Conservation (phyloP, 2,888 invertebrate species). For the Drosophila mayaguana region DNA sequence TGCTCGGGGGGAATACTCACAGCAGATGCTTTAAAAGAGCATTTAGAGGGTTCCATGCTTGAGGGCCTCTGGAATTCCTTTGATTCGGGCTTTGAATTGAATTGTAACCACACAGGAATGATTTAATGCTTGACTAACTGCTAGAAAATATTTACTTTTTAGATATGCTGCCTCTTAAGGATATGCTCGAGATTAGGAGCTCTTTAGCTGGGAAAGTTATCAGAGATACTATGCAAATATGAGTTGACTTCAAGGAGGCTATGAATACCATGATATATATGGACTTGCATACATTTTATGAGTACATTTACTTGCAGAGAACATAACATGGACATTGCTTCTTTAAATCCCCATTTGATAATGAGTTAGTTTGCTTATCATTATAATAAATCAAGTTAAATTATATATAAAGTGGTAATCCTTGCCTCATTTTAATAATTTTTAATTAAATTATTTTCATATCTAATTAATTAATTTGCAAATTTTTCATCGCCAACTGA, state of each 20-base stretch:
- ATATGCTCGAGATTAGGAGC: background rate
- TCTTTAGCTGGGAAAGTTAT: background rate
- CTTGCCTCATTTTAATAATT: too few relatives aligned
- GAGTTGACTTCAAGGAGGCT: background rate
- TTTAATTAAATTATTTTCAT: background rate
- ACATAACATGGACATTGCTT: too few relatives aligned
- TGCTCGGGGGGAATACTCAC: background rate
- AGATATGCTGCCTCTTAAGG: too few relatives aligned
- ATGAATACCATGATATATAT: too few relatives aligned
- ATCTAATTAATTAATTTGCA: background rate
- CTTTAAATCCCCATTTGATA: too few relatives aligned
- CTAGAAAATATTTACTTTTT: slow-evolving; percentile 10
- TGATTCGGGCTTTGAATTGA: slow-evolving; percentile 8
- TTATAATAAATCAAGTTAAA: too few relatives aligned
- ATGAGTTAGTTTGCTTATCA: too few relatives aligned
- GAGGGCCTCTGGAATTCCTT: slow-evolving; percentile 14
- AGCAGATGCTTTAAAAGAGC: slow-evolving; percentile 28
- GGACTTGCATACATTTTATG: too few relatives aligned
- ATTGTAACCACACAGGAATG: slow-evolving; percentile 30
- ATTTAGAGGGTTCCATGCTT: slow-evolving; percentile 20
- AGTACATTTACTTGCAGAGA: too few relatives aligned
- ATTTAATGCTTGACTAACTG: slow-evolving; percentile 26
- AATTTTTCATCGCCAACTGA: background rate
- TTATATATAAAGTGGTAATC: too few relatives aligned
- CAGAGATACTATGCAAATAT: background rate